A percentile compares a stretch with the other conserved stretches of the same genome.
Conservation (phyloP, 1,140 invertebrate genomes). For the Akabosia matsudoensis region DNA sequence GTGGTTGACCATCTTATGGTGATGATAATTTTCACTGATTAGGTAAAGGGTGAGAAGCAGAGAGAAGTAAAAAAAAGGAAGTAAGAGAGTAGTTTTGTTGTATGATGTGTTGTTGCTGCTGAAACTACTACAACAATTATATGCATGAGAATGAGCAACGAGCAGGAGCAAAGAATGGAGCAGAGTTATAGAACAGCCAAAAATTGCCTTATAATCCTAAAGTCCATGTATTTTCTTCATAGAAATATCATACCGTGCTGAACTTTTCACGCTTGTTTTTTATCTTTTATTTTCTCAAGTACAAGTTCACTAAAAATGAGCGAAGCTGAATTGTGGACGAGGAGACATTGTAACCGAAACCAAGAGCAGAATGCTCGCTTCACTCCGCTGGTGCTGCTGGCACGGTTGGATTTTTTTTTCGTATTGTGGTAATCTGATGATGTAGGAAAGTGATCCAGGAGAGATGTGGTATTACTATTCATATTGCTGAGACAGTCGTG, state of each 20-base stretch:
- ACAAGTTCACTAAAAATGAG: background rate
- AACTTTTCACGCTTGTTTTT: background rate
- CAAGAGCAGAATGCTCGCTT: background rate
- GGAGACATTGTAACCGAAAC: background rate
- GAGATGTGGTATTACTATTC: background rate
- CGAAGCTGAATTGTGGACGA: background rate
- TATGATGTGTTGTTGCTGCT: background rate
- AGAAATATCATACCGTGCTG: background rate
- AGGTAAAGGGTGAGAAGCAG: slow-evolving; percentile 20
- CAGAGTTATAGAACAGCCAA: background rate
- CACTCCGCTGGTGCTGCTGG: no score
- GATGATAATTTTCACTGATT: slow-evolving; percentile 18
- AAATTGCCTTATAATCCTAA: no score
- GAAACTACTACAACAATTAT: slow-evolving; percentile 19
- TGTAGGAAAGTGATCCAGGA: slow-evolving; percentile 17
- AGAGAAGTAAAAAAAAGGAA: slow-evolving; percentile 21
- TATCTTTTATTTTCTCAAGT: background rate
- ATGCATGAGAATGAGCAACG: slow-evolving; percentile 19
- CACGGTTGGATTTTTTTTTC: background rate
- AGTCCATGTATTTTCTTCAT: background rate
- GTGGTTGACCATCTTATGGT: slow-evolving; percentile 21
- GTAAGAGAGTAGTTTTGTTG: slow-evolving; percentile 4
- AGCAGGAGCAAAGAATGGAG: background rate
- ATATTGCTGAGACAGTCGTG: background rate
- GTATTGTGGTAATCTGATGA: slow-evolving; percentile 19